These are phyloP conservation scores for Sinosuthora webbiana DNA, from an alignment of 2,113 vertebrate genomes.

Conservation along the genomic window DNA sequence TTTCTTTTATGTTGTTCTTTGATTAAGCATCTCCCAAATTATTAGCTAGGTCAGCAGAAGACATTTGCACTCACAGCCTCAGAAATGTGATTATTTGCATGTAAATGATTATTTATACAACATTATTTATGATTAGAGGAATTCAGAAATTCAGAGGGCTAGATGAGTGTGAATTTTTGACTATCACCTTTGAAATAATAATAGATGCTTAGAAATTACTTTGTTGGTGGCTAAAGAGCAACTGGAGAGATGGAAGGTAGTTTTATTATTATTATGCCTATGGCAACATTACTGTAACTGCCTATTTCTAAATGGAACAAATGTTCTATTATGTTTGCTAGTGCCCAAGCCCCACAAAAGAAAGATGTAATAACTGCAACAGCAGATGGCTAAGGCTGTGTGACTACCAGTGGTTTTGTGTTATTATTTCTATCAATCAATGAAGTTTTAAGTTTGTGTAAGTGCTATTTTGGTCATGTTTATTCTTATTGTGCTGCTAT, in stretches of 20 bases:
- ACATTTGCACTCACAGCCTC: not conserved
- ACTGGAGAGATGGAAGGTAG: not conserved
- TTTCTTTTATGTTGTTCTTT: not conserved
- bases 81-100: not conserved
- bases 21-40: not conserved
- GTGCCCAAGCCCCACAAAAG: not conserved
- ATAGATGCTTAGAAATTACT: not conserved
- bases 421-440: constrained; percentile 8
- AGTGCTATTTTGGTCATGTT: not conserved
- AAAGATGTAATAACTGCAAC: not conserved
- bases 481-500: not conserved
- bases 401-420: not conserved
- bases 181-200: not conserved
- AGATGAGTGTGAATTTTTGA: not conserved
- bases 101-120: not conserved
- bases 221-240: not conserved
- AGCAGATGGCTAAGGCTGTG: not conserved
- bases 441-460: not conserved
- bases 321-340: not conserved
- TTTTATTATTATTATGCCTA: not conserved
- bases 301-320: not conserved
- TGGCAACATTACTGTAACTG: not conserved
- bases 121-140: not conserved
- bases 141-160: not conserved
- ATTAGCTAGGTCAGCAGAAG: not conserved